Conservation (phyloP, 92 coral and sea anemone genomes). For the Virgularia gustaviana region DNA sequence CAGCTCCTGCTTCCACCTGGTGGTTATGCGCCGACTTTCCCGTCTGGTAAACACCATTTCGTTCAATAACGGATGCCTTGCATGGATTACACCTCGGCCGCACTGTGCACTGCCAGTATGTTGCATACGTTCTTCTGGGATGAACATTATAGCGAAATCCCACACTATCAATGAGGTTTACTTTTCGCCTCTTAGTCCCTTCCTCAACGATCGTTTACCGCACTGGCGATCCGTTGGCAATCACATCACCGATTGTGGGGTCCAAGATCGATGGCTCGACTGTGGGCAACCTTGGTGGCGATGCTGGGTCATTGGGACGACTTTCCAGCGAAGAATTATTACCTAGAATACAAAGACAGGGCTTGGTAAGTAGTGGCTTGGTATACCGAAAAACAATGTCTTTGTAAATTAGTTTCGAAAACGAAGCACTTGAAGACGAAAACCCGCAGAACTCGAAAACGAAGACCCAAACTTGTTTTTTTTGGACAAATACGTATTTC, state of each 20-base stretch:
- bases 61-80: conserved; percentile 38
- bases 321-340: too few relatives aligned
- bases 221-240: background rate
- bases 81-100: conserved; percentile 46
- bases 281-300: background rate
- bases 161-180: conserved; percentile 39
- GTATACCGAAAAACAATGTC: too few relatives aligned
- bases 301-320: too few relatives aligned
- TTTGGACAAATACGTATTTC: too few relatives aligned
- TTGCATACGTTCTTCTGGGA: conserved; percentile 37
- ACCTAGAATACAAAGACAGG: too few relatives aligned
- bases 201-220: conserved; percentile 22
- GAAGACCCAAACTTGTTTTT: too few relatives aligned
- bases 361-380: too few relatives aligned
- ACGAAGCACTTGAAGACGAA: too few relatives aligned
- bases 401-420: too few relatives aligned
- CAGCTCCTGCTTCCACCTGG: conserved; percentile 28
- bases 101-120: conserved; percentile 63
- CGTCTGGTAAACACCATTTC: conserved; percentile 34
- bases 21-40: conserved; percentile 45
- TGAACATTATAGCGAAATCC: conserved; percentile 43
- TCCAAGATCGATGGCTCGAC: background rate
- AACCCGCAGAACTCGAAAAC: too few relatives aligned
- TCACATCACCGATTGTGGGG: background rate
- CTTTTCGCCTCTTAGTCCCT: conserved; percentile 19